Evolutionary conservation across 2,113 vertebrate genomes (phyloP).

Genomic region (Nyctereutes procyonoides): DNA sequence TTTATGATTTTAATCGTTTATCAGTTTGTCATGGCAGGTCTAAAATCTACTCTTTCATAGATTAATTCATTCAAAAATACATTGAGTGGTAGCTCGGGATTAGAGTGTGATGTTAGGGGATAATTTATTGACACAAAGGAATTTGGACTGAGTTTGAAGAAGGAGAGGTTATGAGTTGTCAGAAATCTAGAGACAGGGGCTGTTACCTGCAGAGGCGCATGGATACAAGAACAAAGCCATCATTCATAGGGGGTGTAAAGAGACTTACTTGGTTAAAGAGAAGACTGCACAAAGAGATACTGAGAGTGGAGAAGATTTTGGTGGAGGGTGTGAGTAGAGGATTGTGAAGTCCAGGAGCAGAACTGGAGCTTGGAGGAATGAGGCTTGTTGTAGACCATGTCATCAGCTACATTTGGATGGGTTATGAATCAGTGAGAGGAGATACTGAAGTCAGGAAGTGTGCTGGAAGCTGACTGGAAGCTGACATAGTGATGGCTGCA

Average conservation of each 20-base stretch:
- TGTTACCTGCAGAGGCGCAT: background rate
- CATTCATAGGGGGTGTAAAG: background rate
- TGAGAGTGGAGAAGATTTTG: background rate
- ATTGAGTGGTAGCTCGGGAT: background rate
- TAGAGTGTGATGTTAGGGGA: background rate
- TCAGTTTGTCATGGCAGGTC: background rate
- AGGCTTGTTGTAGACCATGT: no score
- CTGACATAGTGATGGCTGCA: accelerated
- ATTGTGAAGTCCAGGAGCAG: background rate
- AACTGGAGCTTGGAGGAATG: background rate
- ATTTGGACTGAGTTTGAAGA: background rate
- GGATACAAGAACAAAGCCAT: background rate
- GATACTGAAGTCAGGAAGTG: background rate
- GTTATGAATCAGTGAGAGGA: background rate
- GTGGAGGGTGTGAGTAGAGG: background rate
- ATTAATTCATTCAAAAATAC: background rate
- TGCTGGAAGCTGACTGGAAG: background rate
- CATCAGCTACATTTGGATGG: background rate
- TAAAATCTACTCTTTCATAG: background rate
- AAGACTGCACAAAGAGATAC: background rate
- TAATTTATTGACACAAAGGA: background rate
- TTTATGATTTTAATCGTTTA: background rate
- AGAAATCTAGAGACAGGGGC: background rate
- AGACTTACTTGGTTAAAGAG: background rate
- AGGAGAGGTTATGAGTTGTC: background rate